Evolutionary conservation across 2,113 vertebrate species (phyloP).

Genomic region (Pterocles gutturalis): DNA sequence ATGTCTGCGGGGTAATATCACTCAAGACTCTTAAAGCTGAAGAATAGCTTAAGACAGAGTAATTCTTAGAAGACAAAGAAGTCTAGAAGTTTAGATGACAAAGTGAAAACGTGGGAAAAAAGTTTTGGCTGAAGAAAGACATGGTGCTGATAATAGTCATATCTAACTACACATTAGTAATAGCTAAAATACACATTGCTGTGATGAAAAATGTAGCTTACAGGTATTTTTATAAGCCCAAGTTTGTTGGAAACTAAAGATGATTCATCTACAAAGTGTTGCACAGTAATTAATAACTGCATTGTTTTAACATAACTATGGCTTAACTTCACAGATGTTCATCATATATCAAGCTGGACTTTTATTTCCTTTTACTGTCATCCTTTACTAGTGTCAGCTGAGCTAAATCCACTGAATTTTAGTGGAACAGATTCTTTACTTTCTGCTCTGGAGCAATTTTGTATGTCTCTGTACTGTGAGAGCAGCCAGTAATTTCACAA

Average conservation of each 20-base stretch:
- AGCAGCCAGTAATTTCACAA: neutral
- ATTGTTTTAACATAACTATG: neutral
- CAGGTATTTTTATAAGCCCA: neutral
- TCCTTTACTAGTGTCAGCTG: neutral
- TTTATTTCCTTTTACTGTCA: neutral
- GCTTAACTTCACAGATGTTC: neutral
- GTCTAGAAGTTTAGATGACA: neutral
- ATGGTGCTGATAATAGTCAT: neutral
- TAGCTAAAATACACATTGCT: neutral
- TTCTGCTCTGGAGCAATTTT: neutral
- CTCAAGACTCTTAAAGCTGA: conserved; percentile 60
- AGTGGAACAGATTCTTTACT: neutral
- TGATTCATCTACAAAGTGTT: neutral
- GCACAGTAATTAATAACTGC: neutral
- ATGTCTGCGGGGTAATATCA: conserved; percentile 13
- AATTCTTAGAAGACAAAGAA: neutral
- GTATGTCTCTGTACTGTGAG: neutral
- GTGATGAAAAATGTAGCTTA: neutral
- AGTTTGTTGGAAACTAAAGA: neutral
- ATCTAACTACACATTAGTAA: neutral
- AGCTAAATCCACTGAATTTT: neutral
- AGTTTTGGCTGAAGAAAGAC: neutral
- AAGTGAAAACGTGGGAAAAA: neutral
- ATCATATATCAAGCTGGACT: neutral
- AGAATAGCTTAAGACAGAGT: neutral